A percentile compares a stretch with the other conserved stretches of the same genome.
Evolutionary conservation across 2,888 invertebrate species (phyloP).

Genomic region (Leptinotarsa juncta): DNA sequence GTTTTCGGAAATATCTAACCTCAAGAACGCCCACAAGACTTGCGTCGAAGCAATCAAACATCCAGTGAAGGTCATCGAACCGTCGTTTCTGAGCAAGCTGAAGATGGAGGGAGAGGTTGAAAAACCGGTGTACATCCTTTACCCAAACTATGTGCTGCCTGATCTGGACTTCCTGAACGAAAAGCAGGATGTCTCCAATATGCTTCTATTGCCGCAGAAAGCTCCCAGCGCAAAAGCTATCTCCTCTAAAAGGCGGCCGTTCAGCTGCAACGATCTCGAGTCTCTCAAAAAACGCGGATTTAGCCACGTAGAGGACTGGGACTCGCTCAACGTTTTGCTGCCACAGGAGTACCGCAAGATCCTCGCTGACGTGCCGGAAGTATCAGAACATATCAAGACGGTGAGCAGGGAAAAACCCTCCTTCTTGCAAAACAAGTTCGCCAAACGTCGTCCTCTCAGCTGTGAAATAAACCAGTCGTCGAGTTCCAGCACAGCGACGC

Average conservation of each 20-base stretch:
- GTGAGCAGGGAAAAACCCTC: slow-evolving; percentile 68
- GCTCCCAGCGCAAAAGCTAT: slow-evolving; percentile 61
- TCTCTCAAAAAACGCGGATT: slow-evolving; percentile 83
- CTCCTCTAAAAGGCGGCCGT: slow-evolving; percentile 71
- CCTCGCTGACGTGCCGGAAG: slow-evolving; percentile 83
- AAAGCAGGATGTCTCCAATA: slow-evolving; percentile 69
- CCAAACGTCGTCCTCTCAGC: slow-evolving; percentile 71
- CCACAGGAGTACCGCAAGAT: slow-evolving; percentile 87
- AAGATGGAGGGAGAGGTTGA: slow-evolving; percentile 68
- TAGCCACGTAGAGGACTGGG: slow-evolving; percentile 92
- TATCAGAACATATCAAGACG: slow-evolving; percentile 74
- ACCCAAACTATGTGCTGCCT: slow-evolving; percentile 91
- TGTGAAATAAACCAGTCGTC: slow-evolving; percentile 74
- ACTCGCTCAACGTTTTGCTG: slow-evolving; percentile 87
- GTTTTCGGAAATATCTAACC: slow-evolving; percentile 62
- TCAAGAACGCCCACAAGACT: slow-evolving; percentile 58
- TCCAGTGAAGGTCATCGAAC: slow-evolving; percentile 74
- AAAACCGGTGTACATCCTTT: slow-evolving; percentile 88
- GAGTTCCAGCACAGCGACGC: slow-evolving; percentile 79
- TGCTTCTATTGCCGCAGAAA: slow-evolving; percentile 79
- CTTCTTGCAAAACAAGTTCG: slow-evolving; percentile 69
- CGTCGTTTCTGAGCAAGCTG: slow-evolving; percentile 77
- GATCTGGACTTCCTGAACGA: slow-evolving; percentile 83
- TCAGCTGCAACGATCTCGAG: slow-evolving; percentile 86
- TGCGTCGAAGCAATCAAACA: slow-evolving; percentile 59